Conservation (phyloP, 2,888 invertebrate species). For the Sinotaia quadrata region DNA sequence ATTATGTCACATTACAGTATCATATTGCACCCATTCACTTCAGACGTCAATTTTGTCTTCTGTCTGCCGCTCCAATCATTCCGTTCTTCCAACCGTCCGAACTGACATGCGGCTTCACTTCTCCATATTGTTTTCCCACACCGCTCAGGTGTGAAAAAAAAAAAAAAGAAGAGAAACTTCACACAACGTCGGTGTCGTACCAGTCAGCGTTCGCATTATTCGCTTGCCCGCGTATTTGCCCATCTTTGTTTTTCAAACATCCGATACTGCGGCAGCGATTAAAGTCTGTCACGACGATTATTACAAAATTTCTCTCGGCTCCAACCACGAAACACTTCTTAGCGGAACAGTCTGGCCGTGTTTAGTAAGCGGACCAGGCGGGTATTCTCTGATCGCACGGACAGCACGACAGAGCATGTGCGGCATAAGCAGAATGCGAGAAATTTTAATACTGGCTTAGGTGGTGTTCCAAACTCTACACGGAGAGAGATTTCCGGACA, state of each 20-base stretch:
- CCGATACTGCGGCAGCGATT: slow-evolving; percentile 9
- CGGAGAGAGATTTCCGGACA: no score
- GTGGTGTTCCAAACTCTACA: no score
- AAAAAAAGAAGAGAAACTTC: not conserved
- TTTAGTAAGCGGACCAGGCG: not conserved
- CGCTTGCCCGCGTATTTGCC: not conserved
- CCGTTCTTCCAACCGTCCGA: not conserved
- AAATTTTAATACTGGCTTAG: no score
- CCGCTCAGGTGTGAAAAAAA: not conserved
- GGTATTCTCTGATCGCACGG: not conserved
- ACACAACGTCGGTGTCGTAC: not conserved
- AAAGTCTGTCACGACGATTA: slow-evolving; percentile 11
- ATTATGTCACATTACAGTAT: no score
- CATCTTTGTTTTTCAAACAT: slow-evolving; percentile 1
- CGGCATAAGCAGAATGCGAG: not conserved
- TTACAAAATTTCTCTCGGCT: slow-evolving; percentile 14
- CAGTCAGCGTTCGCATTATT: not conserved
- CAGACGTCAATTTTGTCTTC: no score
- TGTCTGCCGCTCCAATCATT: no score
- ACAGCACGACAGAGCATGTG: not conserved
- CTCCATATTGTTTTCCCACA: not conserved
- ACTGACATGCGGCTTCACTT: not conserved
- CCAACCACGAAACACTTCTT: slow-evolving; percentile 4
- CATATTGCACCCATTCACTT: no score
- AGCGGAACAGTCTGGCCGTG: not conserved